Evolutionary conservation across 2,113 vertebrate genomes (phyloP).

Genomic region (Lontra canadensis): DNA sequence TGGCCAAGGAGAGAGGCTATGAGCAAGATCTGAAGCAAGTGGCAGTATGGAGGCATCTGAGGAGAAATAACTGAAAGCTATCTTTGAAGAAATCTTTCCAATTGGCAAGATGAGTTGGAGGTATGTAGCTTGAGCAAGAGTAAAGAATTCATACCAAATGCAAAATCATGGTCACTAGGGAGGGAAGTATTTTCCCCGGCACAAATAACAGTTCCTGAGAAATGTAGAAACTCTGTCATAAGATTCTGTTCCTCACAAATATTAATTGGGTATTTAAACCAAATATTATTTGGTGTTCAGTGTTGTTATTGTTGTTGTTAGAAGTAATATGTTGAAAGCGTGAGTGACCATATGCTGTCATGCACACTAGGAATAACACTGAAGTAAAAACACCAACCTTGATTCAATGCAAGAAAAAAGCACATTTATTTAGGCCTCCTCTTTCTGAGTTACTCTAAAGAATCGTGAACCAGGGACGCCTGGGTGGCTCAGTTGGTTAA

Average conservation of each 20-base stretch:
- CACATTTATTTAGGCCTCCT: conserved; percentile 7
- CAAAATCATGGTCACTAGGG: not conserved
- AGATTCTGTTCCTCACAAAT: not conserved
- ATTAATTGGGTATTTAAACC: not conserved
- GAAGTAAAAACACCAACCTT: not conserved
- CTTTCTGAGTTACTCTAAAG: conserved; percentile 16
- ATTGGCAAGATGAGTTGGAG: not conserved
- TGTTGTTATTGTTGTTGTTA: not conserved
- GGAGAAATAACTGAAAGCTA: not conserved
- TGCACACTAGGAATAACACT: not conserved
- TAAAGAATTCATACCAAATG: not conserved
- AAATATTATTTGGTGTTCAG: not conserved
- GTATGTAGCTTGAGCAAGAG: not conserved
- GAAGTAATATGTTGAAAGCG: not conserved
- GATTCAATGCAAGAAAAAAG: conserved; percentile 11
- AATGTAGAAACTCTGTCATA: not conserved
- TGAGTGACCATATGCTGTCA: not conserved
- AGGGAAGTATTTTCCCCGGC: not conserved
- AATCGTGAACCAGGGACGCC: not conserved
- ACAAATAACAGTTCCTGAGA: not conserved
- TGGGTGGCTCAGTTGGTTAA: not conserved
- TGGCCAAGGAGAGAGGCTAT: not conserved
- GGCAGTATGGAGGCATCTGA: not conserved
- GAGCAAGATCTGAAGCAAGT: not conserved
- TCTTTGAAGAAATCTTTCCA: not conserved